Percentiles rank a stretch among this genome's conserved stretches.
Evolutionary conservation across 2,888 invertebrate species (phyloP).

Genomic region (Melinopterus prodromus): DNA sequence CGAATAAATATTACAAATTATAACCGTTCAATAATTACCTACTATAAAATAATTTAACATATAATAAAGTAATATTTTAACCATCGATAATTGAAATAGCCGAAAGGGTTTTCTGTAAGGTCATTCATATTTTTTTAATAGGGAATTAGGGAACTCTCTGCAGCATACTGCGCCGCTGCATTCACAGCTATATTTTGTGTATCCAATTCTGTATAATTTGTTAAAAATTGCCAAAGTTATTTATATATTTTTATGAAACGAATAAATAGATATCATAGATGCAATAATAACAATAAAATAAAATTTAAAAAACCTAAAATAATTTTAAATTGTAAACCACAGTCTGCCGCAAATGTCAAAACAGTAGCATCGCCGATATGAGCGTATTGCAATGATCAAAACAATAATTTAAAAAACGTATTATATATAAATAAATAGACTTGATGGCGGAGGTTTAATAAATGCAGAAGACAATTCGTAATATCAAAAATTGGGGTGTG

Average conservation of each 20-base stretch:
- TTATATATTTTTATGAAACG: neutral
- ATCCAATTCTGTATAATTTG: neutral
- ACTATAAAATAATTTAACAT: too few relatives aligned
- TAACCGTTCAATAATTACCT: neutral
- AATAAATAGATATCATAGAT: neutral
- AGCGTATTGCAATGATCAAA: neutral
- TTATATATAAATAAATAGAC: neutral
- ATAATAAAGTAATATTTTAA: too few relatives aligned
- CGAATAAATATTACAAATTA: neutral
- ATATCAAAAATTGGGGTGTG: neutral
- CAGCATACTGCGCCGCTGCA: neutral
- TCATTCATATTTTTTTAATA: too few relatives aligned
- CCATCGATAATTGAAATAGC: neutral
- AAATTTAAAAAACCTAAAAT: neutral
- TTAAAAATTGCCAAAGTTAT: neutral
- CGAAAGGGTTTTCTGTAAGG: neutral
- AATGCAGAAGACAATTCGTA: neutral
- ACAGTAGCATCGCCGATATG: neutral
- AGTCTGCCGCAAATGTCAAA: neutral
- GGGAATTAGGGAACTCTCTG: too few relatives aligned
- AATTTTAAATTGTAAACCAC: neutral
- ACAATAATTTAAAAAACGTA: neutral
- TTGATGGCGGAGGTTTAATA: neutral
- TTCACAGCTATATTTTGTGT: neutral
- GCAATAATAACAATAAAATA: neutral